Evolutionary conservation across 2,888 invertebrate genomes (phyloP).

Genomic region (Antheraea assamensis): DNA sequence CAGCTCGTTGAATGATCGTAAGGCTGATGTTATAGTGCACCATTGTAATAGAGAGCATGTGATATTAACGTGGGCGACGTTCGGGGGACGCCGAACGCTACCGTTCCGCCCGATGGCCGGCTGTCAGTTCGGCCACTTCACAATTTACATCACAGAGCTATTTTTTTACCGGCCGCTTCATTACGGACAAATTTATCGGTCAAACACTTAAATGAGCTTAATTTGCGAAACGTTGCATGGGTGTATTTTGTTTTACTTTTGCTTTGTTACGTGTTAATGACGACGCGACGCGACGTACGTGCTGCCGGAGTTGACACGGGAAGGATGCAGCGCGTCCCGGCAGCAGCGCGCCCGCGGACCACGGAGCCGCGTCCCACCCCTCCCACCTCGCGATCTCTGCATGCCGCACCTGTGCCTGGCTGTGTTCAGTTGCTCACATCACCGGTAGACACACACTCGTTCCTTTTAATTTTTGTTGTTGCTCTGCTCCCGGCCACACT

Average conservation of each 20-base stretch:
- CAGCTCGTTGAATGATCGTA: constrained; percentile 80
- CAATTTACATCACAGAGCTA: constrained; percentile 49
- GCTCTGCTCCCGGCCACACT: constrained; percentile 80
- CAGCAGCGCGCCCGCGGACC: constrained; percentile 40
- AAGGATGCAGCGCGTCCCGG: constrained; percentile 35
- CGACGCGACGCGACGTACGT: constrained; percentile 48
- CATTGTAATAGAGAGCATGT: constrained; percentile 58
- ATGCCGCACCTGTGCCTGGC: constrained; percentile 80
- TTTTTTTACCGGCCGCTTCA: constrained; percentile 56
- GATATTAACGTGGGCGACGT: constrained; percentile 44
- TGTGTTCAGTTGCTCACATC: constrained; percentile 82
- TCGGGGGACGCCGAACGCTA: constrained; percentile 48
- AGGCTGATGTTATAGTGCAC: constrained; percentile 74
- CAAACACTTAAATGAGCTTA: constrained; percentile 62
- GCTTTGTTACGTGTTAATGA: constrained; percentile 74
- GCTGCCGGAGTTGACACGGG: constrained; percentile 69
- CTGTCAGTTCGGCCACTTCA: constrained; percentile 43
- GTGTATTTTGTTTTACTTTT: constrained; percentile 80
- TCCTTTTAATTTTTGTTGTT: constrained; percentile 74
- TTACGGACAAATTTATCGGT: constrained; percentile 35
- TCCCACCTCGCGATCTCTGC: constrained; percentile 76
- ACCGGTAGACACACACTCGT: constrained; percentile 79
- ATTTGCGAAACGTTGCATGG: constrained; percentile 68
- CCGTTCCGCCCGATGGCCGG: constrained; percentile 39
- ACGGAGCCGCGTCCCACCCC: constrained; percentile 67